These are phyloP conservation scores for Hippocampus mohnikei DNA, from an alignment of 2,113 vertebrate genomes.

Conservation along the genomic window DNA sequence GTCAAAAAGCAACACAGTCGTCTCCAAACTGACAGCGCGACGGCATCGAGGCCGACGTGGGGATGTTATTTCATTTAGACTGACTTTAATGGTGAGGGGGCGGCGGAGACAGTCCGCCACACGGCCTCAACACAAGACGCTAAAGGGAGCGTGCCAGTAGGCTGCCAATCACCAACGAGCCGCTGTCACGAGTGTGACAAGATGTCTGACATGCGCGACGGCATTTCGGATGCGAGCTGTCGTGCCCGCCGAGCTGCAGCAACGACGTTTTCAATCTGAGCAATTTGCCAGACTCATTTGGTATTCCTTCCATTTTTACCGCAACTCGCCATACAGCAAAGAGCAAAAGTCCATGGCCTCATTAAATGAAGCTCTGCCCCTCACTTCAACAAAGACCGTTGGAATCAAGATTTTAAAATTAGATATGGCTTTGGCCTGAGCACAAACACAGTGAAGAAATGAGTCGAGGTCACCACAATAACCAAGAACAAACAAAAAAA, in stretches of 20 bases:
- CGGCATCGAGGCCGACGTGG: neutral
- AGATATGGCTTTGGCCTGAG: neutral
- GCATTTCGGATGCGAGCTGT: slow-evolving; percentile 37
- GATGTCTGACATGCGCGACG: slow-evolving; percentile 31
- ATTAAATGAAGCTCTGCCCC: too few species aligned
- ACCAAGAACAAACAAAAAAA: too few species aligned
- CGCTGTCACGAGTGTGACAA: slow-evolving; percentile 19
- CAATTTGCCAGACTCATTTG: too few species aligned
- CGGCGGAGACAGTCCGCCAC: neutral
- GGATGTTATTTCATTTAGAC: neutral
- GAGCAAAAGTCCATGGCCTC: too few species aligned
- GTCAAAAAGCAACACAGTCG: neutral
- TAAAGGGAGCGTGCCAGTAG: neutral
- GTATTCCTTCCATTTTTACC: too few species aligned
- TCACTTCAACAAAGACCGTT: too few species aligned
- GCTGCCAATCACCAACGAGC: slow-evolving; percentile 31
- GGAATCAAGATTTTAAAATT: neutral
- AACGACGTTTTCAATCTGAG: slow-evolving; percentile 14
- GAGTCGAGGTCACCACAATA: neutral
- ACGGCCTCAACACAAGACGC: neutral
- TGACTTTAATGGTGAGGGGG: neutral
- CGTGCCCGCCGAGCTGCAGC: slow-evolving; percentile 8
- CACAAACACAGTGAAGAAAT: neutral
- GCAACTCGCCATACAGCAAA: too few species aligned
- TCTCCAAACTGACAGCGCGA: neutral